A percentile compares a stretch with the other conserved stretches of the same genome.
phyloP scores from a whole-genome alignment of 2,797 vertebrate genomes.

The Phoxinus dragarum region DNA sequence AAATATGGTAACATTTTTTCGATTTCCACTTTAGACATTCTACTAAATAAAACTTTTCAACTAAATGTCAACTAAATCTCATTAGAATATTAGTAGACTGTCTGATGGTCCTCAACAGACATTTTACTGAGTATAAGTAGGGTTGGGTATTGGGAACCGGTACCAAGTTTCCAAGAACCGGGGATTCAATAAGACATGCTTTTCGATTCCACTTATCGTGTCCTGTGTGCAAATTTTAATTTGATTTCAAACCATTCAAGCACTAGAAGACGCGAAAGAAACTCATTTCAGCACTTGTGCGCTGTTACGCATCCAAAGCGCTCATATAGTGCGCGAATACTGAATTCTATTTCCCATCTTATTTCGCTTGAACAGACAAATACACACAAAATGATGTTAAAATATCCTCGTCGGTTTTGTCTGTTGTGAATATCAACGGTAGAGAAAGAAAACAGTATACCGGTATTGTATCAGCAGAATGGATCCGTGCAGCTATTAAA shows the following conservation, averaged over 20 bases:
- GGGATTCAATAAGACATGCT: neutral
- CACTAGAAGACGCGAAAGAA: neutral
- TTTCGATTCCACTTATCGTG: neutral
- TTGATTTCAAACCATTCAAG: neutral
- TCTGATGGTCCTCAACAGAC: neutral
- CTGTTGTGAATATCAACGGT: no score
- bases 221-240: neutral
- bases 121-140: neutral
- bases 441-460: no score
- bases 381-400: no score
- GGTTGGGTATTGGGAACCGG: neutral
- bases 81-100: neutral
- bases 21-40: neutral
- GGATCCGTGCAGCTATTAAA: no score
- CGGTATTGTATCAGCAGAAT: no score
- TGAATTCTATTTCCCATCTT: no score
- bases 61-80: neutral
- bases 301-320: no score
- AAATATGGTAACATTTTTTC: neutral
- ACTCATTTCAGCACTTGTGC: no score
- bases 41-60: neutral
- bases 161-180: neutral
- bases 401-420: no score
- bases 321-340: no score
- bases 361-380: no score